Base-by-base conservation (phyloP, 2,888 invertebrate species). In the Clostera curtula region DNA sequence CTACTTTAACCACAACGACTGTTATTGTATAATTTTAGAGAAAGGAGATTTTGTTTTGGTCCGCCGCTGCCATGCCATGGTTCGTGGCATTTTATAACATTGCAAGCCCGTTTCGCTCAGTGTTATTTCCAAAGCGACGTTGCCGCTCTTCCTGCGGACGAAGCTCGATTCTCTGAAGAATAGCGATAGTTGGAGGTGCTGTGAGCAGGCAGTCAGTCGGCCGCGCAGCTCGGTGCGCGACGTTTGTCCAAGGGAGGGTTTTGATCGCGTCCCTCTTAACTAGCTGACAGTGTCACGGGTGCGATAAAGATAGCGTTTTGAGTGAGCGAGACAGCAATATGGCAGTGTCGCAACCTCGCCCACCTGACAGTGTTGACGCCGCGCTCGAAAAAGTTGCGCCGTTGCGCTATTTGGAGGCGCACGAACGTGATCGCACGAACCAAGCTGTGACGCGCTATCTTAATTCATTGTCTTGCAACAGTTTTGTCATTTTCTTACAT, bases 301-400 rank as follows among this genome's bases (percentile, higher is more conserved):
- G 76, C 51, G 68, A 82, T 57, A 58, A 69, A 68, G 76, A 76
- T 46, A 37, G 47, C 47, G 30, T 27, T 28, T 40, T 41, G 47
- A 35, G 46, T 40, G 59, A 67, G 51, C 49, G 72, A 66, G 76
- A 77, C 46, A 42, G 55, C 57, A 43, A 49, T 52, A 80, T 75
- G 75, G 71, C 80, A 69, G 75, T 80, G 82, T 80, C 83, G 83
- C 83, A 82, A 83, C 82, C 77, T 82, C 82, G 79, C 82, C 82
- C 83, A 83, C 83, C 83, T 83, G 83, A 83, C 80, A 76, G 80
- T 82, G 83, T 80, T 82, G 82, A 82, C 70, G 82, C 79, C 80
- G 80, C 74, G 74, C 79, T 80, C 73, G 76, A 79, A 80, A 80
- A 82, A 82, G 80, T 80, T 82, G 80, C 82, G 82, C 80, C 80